phyloP scores from a whole-genome alignment of 1,140 invertebrate species.

The Charaxes varanes region DNA sequence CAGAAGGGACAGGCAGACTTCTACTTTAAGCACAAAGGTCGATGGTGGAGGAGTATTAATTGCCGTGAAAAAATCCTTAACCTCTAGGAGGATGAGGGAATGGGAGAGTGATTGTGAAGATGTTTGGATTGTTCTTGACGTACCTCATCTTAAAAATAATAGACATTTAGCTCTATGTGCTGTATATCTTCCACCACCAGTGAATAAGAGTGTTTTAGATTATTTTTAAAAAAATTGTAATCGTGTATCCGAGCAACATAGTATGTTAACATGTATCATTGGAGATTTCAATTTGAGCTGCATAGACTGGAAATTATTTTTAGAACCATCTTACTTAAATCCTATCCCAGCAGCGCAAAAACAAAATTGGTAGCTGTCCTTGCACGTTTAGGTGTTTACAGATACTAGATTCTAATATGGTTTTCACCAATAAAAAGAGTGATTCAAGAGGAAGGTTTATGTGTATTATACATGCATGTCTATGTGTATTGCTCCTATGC shows the following conservation, averaged over 20 bases:
- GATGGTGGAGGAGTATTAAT: slow-evolving; percentile 5
- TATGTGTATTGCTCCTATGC: no score
- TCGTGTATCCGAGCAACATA: slow-evolving; percentile 4
- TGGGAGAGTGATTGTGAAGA: slow-evolving; percentile 19
- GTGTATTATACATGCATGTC: no score
- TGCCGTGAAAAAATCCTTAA: slow-evolving; percentile 11
- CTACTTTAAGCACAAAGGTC: neutral
- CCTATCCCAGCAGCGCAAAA: neutral
- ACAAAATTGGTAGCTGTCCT: no score
- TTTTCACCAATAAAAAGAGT: no score
- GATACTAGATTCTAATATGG: no score
- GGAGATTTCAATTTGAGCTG: no score
- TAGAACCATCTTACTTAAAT: neutral
- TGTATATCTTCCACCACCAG: slow-evolving; percentile 15
- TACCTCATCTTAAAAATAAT: neutral
- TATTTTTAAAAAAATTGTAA: no score
- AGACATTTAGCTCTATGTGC: slow-evolving; percentile 11
- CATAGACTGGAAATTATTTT: slow-evolving; percentile 1
- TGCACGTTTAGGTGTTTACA: no score
- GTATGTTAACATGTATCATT: slow-evolving; percentile 11
- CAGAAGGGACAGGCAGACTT: slow-evolving; percentile 11
- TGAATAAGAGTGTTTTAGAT: slow-evolving; percentile 1
- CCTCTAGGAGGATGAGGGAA: neutral
- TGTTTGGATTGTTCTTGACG: slow-evolving; percentile 13
- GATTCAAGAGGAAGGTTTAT: no score